phyloP scores from a whole-genome alignment of 1,140 invertebrate species.

The Ladona fulva region DNA sequence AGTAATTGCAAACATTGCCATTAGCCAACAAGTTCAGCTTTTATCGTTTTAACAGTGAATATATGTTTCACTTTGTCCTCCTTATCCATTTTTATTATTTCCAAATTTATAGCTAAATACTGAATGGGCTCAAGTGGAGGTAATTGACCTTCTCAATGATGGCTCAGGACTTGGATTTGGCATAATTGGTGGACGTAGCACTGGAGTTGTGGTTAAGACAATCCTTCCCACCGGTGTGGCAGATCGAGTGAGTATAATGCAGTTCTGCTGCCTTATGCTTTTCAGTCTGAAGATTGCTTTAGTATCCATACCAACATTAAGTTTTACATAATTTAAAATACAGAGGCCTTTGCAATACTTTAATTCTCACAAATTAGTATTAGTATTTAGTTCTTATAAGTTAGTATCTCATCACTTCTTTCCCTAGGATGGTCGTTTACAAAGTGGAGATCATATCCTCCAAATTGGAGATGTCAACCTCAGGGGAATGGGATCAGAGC shows the following conservation, averaged over 20 bases:
- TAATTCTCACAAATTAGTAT: too few relatives aligned
- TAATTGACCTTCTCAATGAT: conserved; percentile 90
- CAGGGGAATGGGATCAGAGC: conserved; percentile 83
- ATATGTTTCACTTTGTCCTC: neutral
- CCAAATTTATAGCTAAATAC: conserved; percentile 62
- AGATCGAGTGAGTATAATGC: conserved; percentile 59
- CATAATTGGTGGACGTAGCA: conserved; percentile 87
- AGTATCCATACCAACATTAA: neutral
- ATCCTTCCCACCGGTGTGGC: conserved; percentile 85
- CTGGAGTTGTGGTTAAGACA: conserved; percentile 95
- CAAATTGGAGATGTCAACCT: conserved; percentile 90
- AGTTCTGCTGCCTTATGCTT: neutral
- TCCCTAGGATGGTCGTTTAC: conserved; percentile 68
- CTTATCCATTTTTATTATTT: conserved; percentile 24
- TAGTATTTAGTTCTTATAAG: too few relatives aligned
- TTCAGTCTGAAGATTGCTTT: neutral
- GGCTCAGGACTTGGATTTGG: conserved; percentile 93
- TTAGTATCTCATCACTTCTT: conserved; percentile 16
- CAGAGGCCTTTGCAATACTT: too few relatives aligned
- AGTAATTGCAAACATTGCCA: too few relatives aligned
- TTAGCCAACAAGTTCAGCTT: too few relatives aligned
- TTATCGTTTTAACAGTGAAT: too few relatives aligned
- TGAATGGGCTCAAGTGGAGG: conserved; percentile 94
- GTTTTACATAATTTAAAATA: too few relatives aligned
- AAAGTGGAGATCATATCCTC: conserved; percentile 87